Conservation (phyloP, 2,888 invertebrate species). For the Seladonia tumulorum region DNA sequence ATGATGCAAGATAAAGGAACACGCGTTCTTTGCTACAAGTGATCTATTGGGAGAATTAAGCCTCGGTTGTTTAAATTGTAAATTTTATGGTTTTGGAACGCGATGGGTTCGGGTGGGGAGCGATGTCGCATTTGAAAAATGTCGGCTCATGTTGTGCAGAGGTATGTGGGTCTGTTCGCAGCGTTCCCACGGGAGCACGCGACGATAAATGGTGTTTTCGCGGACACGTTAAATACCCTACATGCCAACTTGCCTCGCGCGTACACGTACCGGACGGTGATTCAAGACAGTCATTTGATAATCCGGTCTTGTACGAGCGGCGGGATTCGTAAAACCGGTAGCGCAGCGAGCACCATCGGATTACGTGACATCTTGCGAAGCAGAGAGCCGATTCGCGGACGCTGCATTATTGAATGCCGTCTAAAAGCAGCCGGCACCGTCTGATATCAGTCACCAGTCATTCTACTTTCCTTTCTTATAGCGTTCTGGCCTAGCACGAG, state of each 20-base stretch:
- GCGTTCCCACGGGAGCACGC: constrained; percentile 23
- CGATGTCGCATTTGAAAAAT: neutral
- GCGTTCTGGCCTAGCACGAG: neutral
- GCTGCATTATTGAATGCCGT: constrained; percentile 32
- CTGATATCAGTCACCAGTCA: constrained; percentile 2
- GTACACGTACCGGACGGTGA: constrained; percentile 41
- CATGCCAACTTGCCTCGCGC: constrained; percentile 47
- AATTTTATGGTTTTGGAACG: neutral
- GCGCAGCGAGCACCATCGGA: constrained; percentile 74
- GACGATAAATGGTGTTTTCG: constrained; percentile 47
- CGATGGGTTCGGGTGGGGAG: neutral
- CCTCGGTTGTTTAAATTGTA: neutral
- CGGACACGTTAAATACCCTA: constrained; percentile 40
- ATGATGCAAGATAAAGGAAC: too few relatives aligned
- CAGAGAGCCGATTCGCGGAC: constrained; percentile 53
- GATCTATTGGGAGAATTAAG: neutral
- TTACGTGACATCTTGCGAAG: constrained; percentile 77
- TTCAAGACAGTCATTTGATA: constrained; percentile 71
- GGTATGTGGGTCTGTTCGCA: neutral
- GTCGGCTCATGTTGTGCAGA: neutral
- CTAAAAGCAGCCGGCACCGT: constrained; percentile 6
- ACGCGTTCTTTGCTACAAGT: too few relatives aligned
- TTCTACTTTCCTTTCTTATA: neutral
- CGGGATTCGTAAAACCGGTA: constrained; percentile 73
- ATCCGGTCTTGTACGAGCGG: constrained; percentile 75